phyloP scores from a whole-genome alignment of 2,113 vertebrate genomes.

The Sigmodon hispidus region DNA sequence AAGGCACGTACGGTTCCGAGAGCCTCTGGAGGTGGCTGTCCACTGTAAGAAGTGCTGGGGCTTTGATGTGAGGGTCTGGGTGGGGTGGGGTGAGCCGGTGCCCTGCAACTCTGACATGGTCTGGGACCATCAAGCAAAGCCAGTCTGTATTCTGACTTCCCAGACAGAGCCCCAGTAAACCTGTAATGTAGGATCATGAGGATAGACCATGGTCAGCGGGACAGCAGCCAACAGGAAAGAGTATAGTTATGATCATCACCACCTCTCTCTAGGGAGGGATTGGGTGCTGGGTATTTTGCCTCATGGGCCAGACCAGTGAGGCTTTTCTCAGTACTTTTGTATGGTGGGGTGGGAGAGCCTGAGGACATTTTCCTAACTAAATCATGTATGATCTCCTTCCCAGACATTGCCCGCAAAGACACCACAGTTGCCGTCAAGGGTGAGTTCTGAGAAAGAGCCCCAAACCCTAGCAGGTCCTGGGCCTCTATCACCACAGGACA shows the following conservation, averaged over 20 bases:
- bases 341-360: fast-evolving
- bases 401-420: constrained; percentile 59
- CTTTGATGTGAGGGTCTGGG: background rate
- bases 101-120: too few relatives aligned
- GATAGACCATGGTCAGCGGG: fast-evolving
- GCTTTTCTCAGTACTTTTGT: background rate
- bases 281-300: fast-evolving
- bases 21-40: constrained; percentile 90
- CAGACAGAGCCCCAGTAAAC: background rate
- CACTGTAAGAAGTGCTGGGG: constrained; percentile 85
- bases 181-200: fast-evolving
- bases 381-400: background rate
- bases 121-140: background rate
- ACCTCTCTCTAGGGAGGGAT: fast-evolving
- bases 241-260: fast-evolving
- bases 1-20: constrained; percentile 92
- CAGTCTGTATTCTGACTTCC: background rate
- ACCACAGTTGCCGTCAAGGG: background rate
- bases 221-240: background rate
- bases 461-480: fast-evolving
- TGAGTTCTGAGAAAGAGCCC: background rate
- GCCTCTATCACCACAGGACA: background rate
- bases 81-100: fast-evolving
- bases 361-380: background rate
- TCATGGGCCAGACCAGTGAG: fast-evolving